These are phyloP conservation scores for Chrosomus eos DNA, from an alignment of 2,797 vertebrate genomes.

Conservation along the genomic window DNA sequence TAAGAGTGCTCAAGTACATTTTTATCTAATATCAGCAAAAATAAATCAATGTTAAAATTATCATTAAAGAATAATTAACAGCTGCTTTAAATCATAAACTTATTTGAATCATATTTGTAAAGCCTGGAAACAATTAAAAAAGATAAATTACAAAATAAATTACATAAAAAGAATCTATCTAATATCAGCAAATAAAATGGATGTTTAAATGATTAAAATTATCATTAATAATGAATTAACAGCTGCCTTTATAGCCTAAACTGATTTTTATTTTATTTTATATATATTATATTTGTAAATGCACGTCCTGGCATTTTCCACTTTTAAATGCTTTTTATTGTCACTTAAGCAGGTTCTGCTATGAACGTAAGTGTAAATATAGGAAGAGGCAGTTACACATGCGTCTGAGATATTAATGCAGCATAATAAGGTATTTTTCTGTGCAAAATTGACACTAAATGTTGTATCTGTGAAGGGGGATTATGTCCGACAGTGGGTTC, in stretches of 20 bases:
- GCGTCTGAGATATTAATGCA: not conserved
- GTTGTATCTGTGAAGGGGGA: constrained; percentile 76
- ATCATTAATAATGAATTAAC: not conserved
- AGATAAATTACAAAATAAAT: not conserved
- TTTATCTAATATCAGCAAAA: not conserved
- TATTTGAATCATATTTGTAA: not conserved
- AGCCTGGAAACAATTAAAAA: not conserved
- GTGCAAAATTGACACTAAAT: not conserved
- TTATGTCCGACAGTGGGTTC: constrained; percentile 80
- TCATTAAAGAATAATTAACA: not conserved
- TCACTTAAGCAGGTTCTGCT: not conserved
- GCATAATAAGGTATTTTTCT: not conserved
- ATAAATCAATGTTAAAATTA: too few relatives aligned
- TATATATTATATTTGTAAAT: not conserved
- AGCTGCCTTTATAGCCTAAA: not conserved
- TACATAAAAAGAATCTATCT: not conserved
- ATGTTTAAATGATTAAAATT: not conserved
- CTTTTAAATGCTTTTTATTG: not conserved
- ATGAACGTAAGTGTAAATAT: not conserved
- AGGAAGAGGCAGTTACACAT: constrained; percentile 23
- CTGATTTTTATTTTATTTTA: too few relatives aligned
- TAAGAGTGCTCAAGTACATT: not conserved
- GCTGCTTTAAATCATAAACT: not conserved
- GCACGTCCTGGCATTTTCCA: not conserved
- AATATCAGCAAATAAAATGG: not conserved